phyloP scores from a whole-genome alignment of 2,888 invertebrate species.

The Acanthosepion pharaonis region DNA sequence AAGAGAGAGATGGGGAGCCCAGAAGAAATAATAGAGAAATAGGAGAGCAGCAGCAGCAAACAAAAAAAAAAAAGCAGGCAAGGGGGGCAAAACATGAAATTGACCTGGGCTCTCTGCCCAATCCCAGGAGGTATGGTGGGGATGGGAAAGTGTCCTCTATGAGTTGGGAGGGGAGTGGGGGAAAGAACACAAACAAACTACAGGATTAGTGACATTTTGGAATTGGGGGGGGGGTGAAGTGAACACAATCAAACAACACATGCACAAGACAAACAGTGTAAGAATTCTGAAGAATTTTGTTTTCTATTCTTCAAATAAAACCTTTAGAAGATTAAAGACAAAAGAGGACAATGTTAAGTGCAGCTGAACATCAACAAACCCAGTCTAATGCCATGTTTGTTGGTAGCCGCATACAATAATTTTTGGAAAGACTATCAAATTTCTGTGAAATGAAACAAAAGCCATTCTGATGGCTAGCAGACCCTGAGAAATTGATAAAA shows the following conservation, averaged over 20 bases:
- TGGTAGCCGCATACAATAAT: not conserved
- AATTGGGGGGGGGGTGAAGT: too few species aligned
- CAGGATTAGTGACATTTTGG: too few species aligned
- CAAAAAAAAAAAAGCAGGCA: not conserved
- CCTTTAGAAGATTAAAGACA: not conserved
- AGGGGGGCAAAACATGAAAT: not conserved
- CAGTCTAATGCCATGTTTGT: not conserved
- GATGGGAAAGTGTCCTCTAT: not conserved
- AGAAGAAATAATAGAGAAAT: too few species aligned
- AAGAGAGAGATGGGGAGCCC: too few species aligned
- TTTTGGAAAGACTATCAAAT: not conserved
- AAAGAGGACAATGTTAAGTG: not conserved
- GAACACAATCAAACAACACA: too few species aligned
- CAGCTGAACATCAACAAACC: not conserved
- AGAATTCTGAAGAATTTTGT: too few species aligned
- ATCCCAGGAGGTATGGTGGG: not conserved
- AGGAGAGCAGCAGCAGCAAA: too few species aligned
- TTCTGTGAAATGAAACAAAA: not conserved
- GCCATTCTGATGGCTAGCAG: slow-evolving; percentile 3
- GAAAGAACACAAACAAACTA: too few species aligned
- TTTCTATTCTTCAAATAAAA: not conserved
- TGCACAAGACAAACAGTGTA: too few species aligned
- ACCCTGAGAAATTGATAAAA: slow-evolving; percentile 16
- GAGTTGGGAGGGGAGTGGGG: not conserved
- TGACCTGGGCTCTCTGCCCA: too few species aligned